A percentile compares a stretch with the other conserved stretches of the same genome.
Evolutionary conservation across 2,888 invertebrate genomes (phyloP).

Genomic region (Penaeus monodon): DNA sequence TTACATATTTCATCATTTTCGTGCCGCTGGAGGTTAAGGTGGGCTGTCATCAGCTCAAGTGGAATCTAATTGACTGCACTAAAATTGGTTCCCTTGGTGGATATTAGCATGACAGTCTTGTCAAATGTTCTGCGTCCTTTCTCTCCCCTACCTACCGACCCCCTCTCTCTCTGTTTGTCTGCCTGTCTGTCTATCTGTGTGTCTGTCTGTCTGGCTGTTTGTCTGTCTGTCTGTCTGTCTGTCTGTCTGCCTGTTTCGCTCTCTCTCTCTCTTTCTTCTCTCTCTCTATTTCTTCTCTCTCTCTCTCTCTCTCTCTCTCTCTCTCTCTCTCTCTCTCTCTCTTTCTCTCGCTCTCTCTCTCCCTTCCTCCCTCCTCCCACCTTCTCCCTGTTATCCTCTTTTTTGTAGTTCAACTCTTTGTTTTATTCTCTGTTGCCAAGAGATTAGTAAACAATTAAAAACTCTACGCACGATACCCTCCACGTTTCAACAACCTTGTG

Average conservation of each 20-base stretch:
- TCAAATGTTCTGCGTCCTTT: too few species aligned
- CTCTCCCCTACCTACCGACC: too few species aligned
- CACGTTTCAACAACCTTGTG: too few species aligned
- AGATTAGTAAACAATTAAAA: too few species aligned
- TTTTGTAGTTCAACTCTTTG: not conserved
- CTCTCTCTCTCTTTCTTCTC: not conserved
- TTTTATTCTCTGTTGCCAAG: not conserved
- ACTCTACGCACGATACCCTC: too few species aligned
- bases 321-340: constrained; percentile 1
- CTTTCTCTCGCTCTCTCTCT: constrained; percentile 4
- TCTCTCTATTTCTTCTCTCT: not conserved
- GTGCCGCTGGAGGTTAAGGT: too few species aligned
- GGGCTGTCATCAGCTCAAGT: too few species aligned
- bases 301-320: not conserved
- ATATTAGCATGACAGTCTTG: too few species aligned
- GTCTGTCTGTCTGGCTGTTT: not conserved
- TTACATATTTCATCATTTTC: too few species aligned
- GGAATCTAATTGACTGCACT: too few species aligned
- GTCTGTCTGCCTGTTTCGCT: not conserved
- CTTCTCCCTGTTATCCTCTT: not conserved
- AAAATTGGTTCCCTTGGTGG: too few species aligned
- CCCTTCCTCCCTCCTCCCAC: not conserved
- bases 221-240: not conserved
- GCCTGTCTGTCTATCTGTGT: not conserved
- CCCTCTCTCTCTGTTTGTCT: not conserved